phyloP scores from a whole-genome alignment of 1,140 invertebrate species.

The Drepana arcuata region DNA sequence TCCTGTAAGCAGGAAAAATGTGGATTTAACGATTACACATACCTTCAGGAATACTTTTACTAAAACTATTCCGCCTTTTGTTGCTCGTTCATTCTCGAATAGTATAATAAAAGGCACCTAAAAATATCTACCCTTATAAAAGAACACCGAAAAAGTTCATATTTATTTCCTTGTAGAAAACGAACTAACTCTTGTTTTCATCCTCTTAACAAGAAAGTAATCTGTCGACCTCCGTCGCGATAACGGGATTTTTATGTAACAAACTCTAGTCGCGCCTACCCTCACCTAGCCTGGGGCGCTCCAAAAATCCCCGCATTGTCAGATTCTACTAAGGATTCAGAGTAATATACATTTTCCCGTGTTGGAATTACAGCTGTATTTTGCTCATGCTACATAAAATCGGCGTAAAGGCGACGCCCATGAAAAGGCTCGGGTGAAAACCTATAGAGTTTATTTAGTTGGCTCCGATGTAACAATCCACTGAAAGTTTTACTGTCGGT shows the following conservation, averaged over 20 bases:
- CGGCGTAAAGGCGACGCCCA: conserved; percentile 45
- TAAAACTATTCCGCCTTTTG: conserved; percentile 1
- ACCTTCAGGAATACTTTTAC: no score
- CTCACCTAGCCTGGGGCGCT: conserved; percentile 59
- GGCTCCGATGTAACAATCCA: conserved; percentile 44
- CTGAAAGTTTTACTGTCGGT: conserved; percentile 52
- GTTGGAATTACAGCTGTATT: conserved; percentile 61
- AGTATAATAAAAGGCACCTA: conserved; percentile 18
- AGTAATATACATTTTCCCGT: conserved; percentile 61
- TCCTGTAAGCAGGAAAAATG: no score
- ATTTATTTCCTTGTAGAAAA: conserved; percentile 51
- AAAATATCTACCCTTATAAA: conserved; percentile 19
- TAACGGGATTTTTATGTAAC: conserved; percentile 70
- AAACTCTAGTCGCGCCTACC: conserved; percentile 63
- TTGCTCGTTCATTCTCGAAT: conserved; percentile 5
- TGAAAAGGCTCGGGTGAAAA: conserved; percentile 28
- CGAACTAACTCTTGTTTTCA: conserved; percentile 59
- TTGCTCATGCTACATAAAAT: conserved; percentile 58
- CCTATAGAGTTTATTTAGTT: conserved; percentile 47
- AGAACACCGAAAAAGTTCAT: conserved; percentile 35
- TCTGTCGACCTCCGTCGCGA: conserved; percentile 59
- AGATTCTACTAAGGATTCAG: conserved; percentile 53
- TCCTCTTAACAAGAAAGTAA: conserved; percentile 69
- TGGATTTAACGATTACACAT: no score
- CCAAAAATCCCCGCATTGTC: conserved; percentile 58